phyloP scores from a whole-genome alignment of 2,888 invertebrate species.

The Opisthograptis luteolata region DNA sequence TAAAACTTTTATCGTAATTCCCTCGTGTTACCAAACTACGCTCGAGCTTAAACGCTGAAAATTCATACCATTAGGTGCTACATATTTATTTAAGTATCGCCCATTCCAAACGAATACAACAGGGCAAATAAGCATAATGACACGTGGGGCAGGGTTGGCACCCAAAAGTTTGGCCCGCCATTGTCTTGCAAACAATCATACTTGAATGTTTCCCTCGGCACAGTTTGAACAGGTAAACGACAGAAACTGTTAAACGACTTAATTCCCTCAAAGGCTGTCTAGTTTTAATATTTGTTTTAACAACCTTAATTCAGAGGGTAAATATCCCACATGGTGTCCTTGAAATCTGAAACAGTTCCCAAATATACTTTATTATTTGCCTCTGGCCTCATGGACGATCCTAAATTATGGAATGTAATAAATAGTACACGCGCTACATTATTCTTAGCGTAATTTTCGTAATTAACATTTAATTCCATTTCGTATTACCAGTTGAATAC shows the following conservation, averaged over 20 bases:
- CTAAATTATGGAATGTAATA: not conserved
- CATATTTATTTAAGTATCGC: conserved; percentile 37
- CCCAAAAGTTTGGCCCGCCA: conserved; percentile 44
- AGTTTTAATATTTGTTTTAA: conserved; percentile 43
- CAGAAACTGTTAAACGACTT: conserved; percentile 43
- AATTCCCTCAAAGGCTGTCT: conserved; percentile 52
- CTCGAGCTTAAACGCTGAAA: conserved; percentile 6
- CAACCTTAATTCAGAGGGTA: conserved; percentile 22
- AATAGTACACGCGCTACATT: too few relatives aligned
- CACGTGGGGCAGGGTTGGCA: conserved; percentile 40
- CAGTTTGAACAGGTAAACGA: conserved; percentile 50
- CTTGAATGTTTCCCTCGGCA: conserved; percentile 48
- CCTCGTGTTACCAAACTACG: not conserved
- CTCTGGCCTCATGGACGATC: too few relatives aligned
- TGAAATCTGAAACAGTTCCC: conserved; percentile 5
- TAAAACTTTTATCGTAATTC: not conserved
- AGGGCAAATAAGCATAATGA: conserved; percentile 41
- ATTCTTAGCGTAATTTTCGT: not conserved
- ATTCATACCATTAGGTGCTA: conserved; percentile 16
- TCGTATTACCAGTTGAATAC: not conserved
- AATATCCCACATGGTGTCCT: conserved; percentile 5
- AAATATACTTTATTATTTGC: too few relatives aligned
- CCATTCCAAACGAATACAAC: conserved; percentile 39
- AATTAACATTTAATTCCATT: not conserved
- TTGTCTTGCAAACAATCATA: conserved; percentile 52